Evolutionary conservation across 2,888 invertebrate genomes (phyloP).

Genomic region (Uropetala carovei): DNA sequence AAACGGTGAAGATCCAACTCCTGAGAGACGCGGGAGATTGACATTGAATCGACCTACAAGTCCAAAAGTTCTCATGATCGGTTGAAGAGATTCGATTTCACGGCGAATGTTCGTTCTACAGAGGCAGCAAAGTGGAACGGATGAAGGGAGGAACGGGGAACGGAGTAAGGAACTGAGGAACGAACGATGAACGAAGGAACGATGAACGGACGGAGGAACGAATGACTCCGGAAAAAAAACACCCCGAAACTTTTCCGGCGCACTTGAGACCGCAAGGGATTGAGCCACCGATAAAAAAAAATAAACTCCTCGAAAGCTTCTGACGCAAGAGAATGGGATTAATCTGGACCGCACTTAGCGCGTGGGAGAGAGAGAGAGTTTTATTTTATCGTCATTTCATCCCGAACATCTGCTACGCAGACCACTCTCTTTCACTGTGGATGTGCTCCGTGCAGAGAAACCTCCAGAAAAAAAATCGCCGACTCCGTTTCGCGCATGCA

Average conservation of each 20-base stretch:
- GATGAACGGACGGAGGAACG: background rate
- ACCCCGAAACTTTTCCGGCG: background rate
- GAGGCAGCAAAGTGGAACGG: too few species aligned
- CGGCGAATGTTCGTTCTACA: too few species aligned
- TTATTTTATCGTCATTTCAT: background rate
- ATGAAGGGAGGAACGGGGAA: too few species aligned
- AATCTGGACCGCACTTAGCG: background rate
- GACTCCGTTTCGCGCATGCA: background rate
- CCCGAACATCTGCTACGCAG: slow-evolving; percentile 1
- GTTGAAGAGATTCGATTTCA: too few species aligned
- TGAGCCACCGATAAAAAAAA: background rate
- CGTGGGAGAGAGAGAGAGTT: background rate
- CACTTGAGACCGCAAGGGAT: background rate
- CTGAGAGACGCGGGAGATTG: too few species aligned
- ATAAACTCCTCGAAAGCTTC: background rate
- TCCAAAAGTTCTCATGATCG: too few species aligned
- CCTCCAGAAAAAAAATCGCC: background rate
- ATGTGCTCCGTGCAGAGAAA: slow-evolving; percentile 1
- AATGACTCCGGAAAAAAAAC: background rate
- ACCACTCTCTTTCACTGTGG: background rate
- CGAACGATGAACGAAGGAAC: too few species aligned
- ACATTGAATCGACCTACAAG: too few species aligned
- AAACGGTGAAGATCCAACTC: too few species aligned
- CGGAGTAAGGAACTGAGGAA: too few species aligned
- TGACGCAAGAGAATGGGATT: background rate